phyloP scores from a whole-genome alignment of 23 tunicate species.

The Aplidium turbinatum region DNA sequence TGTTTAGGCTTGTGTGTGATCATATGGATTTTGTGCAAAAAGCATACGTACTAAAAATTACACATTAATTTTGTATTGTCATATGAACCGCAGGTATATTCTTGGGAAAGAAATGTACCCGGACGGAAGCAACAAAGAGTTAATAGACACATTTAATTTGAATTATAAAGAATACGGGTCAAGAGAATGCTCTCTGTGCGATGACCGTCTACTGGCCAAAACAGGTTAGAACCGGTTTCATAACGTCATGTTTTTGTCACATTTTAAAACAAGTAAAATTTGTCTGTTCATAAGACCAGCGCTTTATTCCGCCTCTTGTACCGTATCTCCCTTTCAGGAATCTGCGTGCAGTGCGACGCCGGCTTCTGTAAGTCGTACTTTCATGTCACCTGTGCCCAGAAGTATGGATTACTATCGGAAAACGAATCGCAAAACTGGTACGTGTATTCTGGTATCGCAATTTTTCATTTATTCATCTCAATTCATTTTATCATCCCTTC shows the following conservation, averaged over 20 bases:
- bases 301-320: not conserved
- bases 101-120: conserved; percentile 21
- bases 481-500: too few relatives aligned
- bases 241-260: not conserved
- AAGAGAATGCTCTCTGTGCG: conserved; percentile 76
- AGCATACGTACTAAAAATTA: not conserved
- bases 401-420: conserved; percentile 71
- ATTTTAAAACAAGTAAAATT: not conserved
- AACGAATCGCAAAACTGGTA: conserved; percentile 43
- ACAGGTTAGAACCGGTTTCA: conserved; percentile 50
- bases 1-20: too few relatives aligned
- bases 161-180: conserved; percentile 58
- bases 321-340: conserved; percentile 41
- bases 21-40: too few relatives aligned
- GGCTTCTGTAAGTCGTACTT: conserved; percentile 76
- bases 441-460: not conserved
- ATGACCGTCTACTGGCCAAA: conserved; percentile 64
- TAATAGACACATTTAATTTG: conserved; percentile 35
- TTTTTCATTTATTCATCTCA: too few relatives aligned
- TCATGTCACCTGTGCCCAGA: conserved; percentile 94
- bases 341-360: conserved; percentile 89
- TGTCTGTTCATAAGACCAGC: not conserved
- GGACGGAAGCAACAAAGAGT: not conserved
- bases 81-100: conserved; percentile 50
- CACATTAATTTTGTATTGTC: not conserved